A percentile compares a stretch with the other conserved stretches of the same genome.
These are phyloP conservation scores for Mizuhopecten yessoensis DNA, from an alignment of 1,140 invertebrate species.

Conservation along the genomic window DNA sequence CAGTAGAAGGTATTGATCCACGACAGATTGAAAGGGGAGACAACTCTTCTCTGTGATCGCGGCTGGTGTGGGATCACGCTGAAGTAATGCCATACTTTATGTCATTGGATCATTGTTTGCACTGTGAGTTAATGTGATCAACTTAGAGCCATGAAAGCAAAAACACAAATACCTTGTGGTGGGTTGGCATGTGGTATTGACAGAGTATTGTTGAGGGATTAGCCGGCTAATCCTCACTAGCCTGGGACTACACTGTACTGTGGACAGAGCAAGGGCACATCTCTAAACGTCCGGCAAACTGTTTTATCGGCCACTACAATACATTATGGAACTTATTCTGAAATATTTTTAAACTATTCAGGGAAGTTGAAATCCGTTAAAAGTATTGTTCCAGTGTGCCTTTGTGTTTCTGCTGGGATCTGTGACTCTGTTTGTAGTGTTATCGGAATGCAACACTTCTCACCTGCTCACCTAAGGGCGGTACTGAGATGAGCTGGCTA, in stretches of 20 bases:
- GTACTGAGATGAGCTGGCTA: not conserved
- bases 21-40: not conserved
- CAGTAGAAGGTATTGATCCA: not conserved
- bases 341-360: not conserved
- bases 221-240: not conserved
- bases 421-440: not conserved
- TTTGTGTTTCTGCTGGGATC: not conserved
- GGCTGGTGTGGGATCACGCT: not conserved
- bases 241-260: not conserved
- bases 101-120: slow-evolving; percentile 8
- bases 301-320: not conserved
- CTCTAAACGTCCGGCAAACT: not conserved
- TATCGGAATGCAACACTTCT: not conserved
- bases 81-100: not conserved
- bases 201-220: not conserved
- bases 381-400: not conserved
- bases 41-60: not conserved
- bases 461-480: not conserved
- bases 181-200: slow-evolving; percentile 23
- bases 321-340: slow-evolving; percentile 13
- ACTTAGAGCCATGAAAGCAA: not conserved
- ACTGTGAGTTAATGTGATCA: slow-evolving; percentile 36
- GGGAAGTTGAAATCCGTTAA: slow-evolving; percentile 1
- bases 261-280: not conserved
- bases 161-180: not conserved